A percentile compares a stretch with the other conserved stretches of the same genome.
Evolutionary conservation across 2,113 vertebrate species (phyloP).

Genomic region (Chroicocephalus ridibundus): DNA sequence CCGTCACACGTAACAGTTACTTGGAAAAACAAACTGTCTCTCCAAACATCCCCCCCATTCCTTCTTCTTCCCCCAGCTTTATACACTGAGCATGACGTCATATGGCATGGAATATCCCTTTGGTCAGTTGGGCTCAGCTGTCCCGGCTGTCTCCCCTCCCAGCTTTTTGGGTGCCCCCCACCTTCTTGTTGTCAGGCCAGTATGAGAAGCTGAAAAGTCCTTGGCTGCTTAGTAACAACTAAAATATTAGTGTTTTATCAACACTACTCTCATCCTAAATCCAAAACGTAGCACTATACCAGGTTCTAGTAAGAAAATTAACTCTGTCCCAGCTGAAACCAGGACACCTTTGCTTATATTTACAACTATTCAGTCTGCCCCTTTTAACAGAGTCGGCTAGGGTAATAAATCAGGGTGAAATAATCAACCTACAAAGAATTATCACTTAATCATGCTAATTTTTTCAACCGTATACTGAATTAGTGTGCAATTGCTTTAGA

Average conservation of each 20-base stretch:
- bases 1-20: not conserved
- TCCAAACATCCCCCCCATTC: not conserved
- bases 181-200: not conserved
- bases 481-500: not conserved
- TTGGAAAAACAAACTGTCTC: not conserved
- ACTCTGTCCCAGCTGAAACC: not conserved
- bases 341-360: not conserved
- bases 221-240: not conserved
- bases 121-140: not conserved
- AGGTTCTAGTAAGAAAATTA: not conserved
- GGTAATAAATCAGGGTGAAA: not conserved
- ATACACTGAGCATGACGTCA: not conserved
- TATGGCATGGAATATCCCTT: not conserved
- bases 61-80: not conserved
- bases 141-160: not conserved
- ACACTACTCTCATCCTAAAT: not conserved
- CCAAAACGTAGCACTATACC: not conserved
- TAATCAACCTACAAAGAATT: not conserved
- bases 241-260: not conserved
- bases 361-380: not conserved
- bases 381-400: not conserved
- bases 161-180: not conserved
- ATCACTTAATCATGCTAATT: rapidly evolving
- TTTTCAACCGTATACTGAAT: not conserved
- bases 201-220: not conserved